Evolutionary conservation across 2,888 invertebrate genomes (phyloP), one percentile per base, ranked within the genome.

Genomic region (Athalia cordata): DNA sequence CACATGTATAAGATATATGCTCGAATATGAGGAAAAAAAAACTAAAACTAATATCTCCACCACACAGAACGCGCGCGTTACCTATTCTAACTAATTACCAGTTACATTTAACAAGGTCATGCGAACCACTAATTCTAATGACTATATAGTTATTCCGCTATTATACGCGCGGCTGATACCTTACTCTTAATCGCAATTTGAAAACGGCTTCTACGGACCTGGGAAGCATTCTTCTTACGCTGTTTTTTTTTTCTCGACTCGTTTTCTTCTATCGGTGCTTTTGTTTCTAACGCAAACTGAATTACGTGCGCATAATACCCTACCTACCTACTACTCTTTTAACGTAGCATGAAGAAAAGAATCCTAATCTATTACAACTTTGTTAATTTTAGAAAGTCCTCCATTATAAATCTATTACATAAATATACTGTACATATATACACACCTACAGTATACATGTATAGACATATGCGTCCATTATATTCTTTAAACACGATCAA

Each of bases 71-170:
- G 29, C 29, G 29, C 29, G 29, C 29, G 29, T 29, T 68, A 68
- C 13, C 15, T 45, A 70, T 70, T 43, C 57, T 5, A 57, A 43
- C 70, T 70, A 70, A 70, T 70, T 70, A 70, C 59, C 70, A 59
- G 57, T 70, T 70, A 57, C 70, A 13, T 59, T 70, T 70, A 70
- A 59, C 70, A 70, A 70, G 70, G 70, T 70, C 70, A 57, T 13
- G 13, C 8, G 55, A 61, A 29, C 29, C 29, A 29, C 29, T 29
- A 29, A 29, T 29, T 29, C 29, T 29, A 29, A 29, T 29, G 29
- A 29, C 29, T 29, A 29, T 29, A 29, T 29, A 29, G 29, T 29
- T 29, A 29, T 29, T 29, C 29, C 1, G 29, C 29, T 29, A 29
- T 29, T 29, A 29, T 29, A 29, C 29, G 29, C n/a, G n/a, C 64